Conservation (phyloP, 2,113 vertebrate species). For the Fulmarus glacialis region DNA sequence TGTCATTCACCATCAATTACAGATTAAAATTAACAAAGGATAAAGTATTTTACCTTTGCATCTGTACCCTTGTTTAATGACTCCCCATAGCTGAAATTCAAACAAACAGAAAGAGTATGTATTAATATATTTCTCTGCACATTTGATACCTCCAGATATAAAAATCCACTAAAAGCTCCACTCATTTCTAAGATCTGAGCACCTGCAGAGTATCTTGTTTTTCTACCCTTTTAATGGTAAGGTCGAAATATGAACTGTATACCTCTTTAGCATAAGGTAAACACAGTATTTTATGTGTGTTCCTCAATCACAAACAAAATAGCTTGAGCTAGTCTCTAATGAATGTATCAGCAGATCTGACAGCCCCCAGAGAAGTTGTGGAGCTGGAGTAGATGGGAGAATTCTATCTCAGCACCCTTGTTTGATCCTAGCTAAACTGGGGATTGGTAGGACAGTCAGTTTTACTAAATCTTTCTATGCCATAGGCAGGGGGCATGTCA, state of each 20-base stretch:
- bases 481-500: not conserved
- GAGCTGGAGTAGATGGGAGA: not conserved
- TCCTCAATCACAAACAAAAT: not conserved
- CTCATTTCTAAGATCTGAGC: not conserved
- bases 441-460: not conserved
- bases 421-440: not conserved
- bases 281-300: not conserved
- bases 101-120: not conserved
- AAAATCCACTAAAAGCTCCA: not conserved
- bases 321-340: not conserved
- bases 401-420: not conserved
- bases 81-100: conserved; percentile 88
- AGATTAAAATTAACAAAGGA: not conserved
- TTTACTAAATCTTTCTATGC: not conserved
- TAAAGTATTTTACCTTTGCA: conserved; percentile 87
- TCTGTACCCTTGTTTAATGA: conserved; percentile 95
- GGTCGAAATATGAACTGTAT: not conserved
- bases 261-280: not conserved
- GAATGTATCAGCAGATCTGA: not conserved
- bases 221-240: not conserved
- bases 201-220: not conserved
- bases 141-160: not conserved
- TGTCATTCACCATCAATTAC: not conserved
- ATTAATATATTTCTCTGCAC: not conserved
- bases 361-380: not conserved